A percentile compares a stretch with the other conserved stretches of the same genome.
phyloP scores from a whole-genome alignment of 2,797 vertebrate species.

The Brachyalestes nurse region DNA sequence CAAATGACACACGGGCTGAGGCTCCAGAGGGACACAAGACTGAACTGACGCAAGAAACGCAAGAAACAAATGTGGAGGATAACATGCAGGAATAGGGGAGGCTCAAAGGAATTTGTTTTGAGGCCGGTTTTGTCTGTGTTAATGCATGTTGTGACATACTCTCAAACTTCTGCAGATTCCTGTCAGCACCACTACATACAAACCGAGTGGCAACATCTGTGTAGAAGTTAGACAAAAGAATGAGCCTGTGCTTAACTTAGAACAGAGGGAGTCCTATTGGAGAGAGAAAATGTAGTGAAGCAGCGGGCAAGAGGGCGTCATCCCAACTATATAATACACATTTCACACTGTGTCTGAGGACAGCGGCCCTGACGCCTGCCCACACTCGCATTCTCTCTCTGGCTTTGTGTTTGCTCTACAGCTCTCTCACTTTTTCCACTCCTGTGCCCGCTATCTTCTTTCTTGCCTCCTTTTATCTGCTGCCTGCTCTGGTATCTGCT shows the following conservation, averaged over 20 bases:
- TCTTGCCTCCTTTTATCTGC: constrained; percentile 28
- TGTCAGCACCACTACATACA: constrained; percentile 32
- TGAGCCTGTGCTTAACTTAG: constrained; percentile 64
- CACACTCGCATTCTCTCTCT: constrained; percentile 32
- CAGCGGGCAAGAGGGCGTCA: constrained; percentile 25
- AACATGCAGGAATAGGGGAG: neutral
- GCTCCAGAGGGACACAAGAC: no score
- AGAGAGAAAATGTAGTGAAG: constrained; percentile 21
- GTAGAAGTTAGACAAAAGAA: neutral
- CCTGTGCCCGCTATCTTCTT: constrained; percentile 3
- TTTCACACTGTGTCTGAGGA: constrained; percentile 46
- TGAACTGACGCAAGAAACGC: no score
- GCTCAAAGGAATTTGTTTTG: constrained; percentile 7
- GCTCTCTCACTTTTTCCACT: constrained; percentile 23
- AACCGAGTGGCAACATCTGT: constrained; percentile 24
- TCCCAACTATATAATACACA: constrained; percentile 39
- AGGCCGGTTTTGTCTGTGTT: constrained; percentile 20
- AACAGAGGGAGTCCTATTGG: constrained; percentile 44
- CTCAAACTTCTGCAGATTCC: constrained; percentile 33
- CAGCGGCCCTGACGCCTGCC: constrained; percentile 43
- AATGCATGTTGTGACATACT: constrained; percentile 32
- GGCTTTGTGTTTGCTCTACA: constrained; percentile 23
- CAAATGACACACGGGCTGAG: no score
- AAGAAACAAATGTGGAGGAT: neutral
- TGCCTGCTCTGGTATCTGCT: constrained; percentile 14